Base-by-base conservation (phyloP, 2,797 vertebrate species). In the Tamandua tetradactyla region DNA sequence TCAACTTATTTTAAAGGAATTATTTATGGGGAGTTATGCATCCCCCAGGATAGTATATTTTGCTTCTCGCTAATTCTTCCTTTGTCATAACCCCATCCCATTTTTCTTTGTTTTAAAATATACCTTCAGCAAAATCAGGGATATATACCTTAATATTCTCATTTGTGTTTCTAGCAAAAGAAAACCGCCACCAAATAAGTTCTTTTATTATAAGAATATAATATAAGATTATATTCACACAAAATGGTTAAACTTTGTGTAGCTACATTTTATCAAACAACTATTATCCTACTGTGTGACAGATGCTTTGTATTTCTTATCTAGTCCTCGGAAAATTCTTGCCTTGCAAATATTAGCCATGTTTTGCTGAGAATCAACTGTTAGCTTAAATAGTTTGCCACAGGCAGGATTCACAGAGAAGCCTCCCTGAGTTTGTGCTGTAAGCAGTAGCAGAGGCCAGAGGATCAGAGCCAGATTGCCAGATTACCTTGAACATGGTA, bases 91-190 rank as follows among this genome's bases (percentile, higher is more conserved):
- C 25, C 18, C 9, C 22, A 68, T 37, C 15, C 11, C 6, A 37
- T 15, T 68, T 74, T 81, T 78, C 40, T 74, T 88, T 78, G 27
- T 80, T 72, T 95, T 87, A 85, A 95, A 90, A 47, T 79, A 84
- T 84, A 47, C 44, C 47, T 87, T 44, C 78, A 55, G 27, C 32
- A 80, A 55, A 92, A 23, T 88, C 71, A 8, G 12, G 17, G n/a
- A 71, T 52, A 15, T 71, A 55, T 55, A 79, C 57, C 6, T 90
- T 79, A 68, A 52, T 78, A 71, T 64, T 89, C 42, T 82, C 13
- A 69, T 94, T 78, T 71, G 35, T 8, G 7, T 49, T 83, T 88
- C 25, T 32, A 79, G n/a, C 18, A 49, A 76, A 81, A 71, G 8
- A n/a, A 75, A 93, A 35, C 8, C 30, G 42, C 57, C 71, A 52